phyloP scores from a whole-genome alignment of 2,797 vertebrate genomes.

The Gambusia yucatana region DNA sequence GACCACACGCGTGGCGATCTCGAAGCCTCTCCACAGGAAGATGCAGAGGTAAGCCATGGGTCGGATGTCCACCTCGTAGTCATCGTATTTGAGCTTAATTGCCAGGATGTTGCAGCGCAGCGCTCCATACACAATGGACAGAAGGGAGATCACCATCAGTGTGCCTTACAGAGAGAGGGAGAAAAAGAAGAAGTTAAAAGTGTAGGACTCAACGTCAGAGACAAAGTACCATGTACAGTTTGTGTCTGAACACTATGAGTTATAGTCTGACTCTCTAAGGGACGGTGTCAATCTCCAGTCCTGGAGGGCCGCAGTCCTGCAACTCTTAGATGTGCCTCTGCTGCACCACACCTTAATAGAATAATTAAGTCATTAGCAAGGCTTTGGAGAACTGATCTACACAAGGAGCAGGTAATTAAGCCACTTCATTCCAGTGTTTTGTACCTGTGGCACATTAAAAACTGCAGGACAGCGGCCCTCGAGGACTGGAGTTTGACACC shows the following conservation, averaged over 20 bases:
- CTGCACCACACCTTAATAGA: too few species aligned
- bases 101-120: slow-evolving; percentile 97
- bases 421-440: too few species aligned
- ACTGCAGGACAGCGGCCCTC: too few species aligned
- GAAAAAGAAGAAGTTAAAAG: slow-evolving; percentile 11
- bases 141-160: slow-evolving; percentile 92
- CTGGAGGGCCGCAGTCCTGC: too few species aligned
- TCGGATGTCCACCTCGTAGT: slow-evolving; percentile 89
- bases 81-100: slow-evolving; percentile 97
- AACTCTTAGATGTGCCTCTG: too few species aligned
- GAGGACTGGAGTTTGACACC: too few species aligned
- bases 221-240: neutral
- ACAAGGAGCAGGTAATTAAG: too few species aligned
- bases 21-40: slow-evolving; percentile 95
- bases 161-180: slow-evolving; percentile 76
- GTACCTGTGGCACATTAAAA: too few species aligned
- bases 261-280: slow-evolving; percentile 35
- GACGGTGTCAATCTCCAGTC: too few species aligned
- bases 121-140: slow-evolving; percentile 97
- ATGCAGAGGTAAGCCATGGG: slow-evolving; percentile 92
- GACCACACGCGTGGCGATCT: slow-evolving; percentile 92
- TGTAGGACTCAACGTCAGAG: neutral
- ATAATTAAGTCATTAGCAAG: too few species aligned
- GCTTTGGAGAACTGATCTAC: too few species aligned
- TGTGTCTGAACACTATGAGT: slow-evolving; percentile 32